phyloP scores from a whole-genome alignment of 1,140 invertebrate genomes.

The Chymomyza costata region DNA sequence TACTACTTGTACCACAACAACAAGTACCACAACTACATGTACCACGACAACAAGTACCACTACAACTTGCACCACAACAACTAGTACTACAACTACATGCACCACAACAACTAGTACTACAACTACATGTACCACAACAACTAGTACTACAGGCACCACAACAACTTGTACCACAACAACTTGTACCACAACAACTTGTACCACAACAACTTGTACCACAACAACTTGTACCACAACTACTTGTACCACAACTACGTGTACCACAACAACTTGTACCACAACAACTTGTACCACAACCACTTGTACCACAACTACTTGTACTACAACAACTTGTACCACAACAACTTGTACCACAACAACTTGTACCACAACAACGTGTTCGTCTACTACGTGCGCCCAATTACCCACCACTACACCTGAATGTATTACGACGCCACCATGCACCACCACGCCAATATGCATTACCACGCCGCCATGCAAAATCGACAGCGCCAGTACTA shows the following conservation, averaged over 20 bases:
- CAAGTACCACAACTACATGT: conserved; percentile 2
- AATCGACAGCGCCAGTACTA: conserved; percentile 1
- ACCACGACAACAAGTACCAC: neutral
- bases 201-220: conserved; percentile 2
- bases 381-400: neutral
- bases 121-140: neutral
- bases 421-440: conserved; percentile 4
- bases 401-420: too few species aligned
- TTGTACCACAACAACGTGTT: conserved; percentile 2
- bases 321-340: conserved; percentile 7
- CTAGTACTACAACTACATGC: neutral
- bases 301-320: neutral
- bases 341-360: conserved; percentile 15
- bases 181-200: conserved; percentile 3
- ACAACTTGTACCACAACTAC: conserved; percentile 6
- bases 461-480: conserved; percentile 4
- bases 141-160: conserved; percentile 5
- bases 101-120: neutral
- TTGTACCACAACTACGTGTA: conserved; percentile 6
- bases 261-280: conserved; percentile 13
- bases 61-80: neutral
- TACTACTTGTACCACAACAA: neutral
- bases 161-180: conserved; percentile 12
- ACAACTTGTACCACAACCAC: conserved; percentile 10
- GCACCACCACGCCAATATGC: conserved; percentile 5